Evolutionary conservation across 2,797 vertebrate genomes (phyloP), one percentile per base, ranked within the genome.

Genomic region (Cirrhinus molitorella): DNA sequence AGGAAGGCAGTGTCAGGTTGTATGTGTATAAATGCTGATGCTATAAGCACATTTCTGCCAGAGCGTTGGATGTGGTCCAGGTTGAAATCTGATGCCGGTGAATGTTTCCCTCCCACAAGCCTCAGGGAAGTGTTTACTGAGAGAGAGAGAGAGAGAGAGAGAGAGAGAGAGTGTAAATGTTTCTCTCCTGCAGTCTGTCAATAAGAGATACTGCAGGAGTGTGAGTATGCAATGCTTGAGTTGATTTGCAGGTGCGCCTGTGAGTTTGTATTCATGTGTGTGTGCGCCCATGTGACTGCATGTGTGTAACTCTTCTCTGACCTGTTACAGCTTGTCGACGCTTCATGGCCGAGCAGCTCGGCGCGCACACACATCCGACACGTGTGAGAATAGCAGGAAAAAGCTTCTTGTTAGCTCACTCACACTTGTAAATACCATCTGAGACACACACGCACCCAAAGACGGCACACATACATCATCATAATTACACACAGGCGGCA

Each of bases 71-170:
- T 72, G 28, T 85, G n/a, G 67, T 81, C 85, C 86, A 89, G 76
- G 74, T 49, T 88, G 88, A 86, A 87, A 89, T 86, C 68, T 87
- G 86, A 89, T 88, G 83, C 86, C 34, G 77, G 67, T 86, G 88
- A 89, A 89, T 88, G 77, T 83, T 85, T 87, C 85, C 86, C 86
- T 89, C 86, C 83, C 80, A 83, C 86, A 85, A 86, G 85, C 86
- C 87, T 86, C 34, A 65, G 86, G 80, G 85, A 86, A 83, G 80
- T 88, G 85, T 88, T 86, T 86, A 83, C 80, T 71, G 61, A 57
- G 65, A 34, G 84, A n/a, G 74, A 57, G 77, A 65, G 77, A 65
- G 74, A 85, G 83, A 34, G 84, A n/a, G 31, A 34, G 31, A 34
- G 76, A 43, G 74, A 57, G 77, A 65, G 76, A 65, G 74, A 85